A percentile compares a stretch with the other conserved stretches of the same genome.
phyloP scores from a whole-genome alignment of 2,797 vertebrate genomes.

The Strix occidentalis region DNA sequence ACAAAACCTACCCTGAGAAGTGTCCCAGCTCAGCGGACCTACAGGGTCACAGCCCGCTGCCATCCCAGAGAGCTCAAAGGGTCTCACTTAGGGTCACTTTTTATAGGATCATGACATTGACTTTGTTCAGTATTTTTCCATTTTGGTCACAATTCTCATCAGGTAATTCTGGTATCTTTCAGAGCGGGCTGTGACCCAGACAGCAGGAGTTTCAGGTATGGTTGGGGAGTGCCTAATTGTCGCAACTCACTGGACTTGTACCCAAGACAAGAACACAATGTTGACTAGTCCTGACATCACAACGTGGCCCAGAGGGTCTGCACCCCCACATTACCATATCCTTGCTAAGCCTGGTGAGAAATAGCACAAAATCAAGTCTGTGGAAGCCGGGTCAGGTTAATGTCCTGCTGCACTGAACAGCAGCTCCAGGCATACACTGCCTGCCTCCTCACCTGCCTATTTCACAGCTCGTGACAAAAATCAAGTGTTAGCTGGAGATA shows the following conservation, averaged over 20 bases:
- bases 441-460: not conserved
- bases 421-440: not conserved
- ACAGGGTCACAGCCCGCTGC: not conserved
- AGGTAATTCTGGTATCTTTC: not conserved
- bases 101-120: not conserved
- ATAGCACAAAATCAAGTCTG: no score
- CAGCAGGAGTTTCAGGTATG: not conserved
- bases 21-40: no score
- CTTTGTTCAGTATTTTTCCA: not conserved
- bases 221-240: not conserved
- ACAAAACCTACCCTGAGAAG: not conserved
- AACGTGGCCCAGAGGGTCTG: not conserved
- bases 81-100: no score
- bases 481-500: no score
- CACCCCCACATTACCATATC: no score
- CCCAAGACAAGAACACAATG: not conserved
- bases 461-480: not conserved
- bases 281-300: not conserved
- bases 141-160: not conserved
- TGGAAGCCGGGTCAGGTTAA: not conserved
- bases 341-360: not conserved
- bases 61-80: not conserved
- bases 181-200: not conserved
- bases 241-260: not conserved
- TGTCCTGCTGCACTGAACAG: not conserved